These are phyloP conservation scores for Phylloscopus collybita DNA, from an alignment of 2,797 vertebrate genomes.

Conservation along the genomic window DNA sequence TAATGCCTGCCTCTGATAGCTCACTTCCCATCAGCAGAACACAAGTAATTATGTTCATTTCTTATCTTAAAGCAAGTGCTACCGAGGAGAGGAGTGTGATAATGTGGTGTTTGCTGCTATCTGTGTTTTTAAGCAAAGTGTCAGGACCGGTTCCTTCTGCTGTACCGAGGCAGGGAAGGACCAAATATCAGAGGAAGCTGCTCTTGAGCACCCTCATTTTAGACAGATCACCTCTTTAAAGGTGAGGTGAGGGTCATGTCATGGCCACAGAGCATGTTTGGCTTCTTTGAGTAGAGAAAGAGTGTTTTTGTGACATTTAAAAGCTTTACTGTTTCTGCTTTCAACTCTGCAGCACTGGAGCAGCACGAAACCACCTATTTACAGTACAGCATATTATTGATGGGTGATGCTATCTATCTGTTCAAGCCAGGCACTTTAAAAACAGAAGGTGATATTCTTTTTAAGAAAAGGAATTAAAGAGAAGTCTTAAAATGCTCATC, in stretches of 20 bases:
- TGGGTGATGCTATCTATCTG: background rate
- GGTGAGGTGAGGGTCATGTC: background rate
- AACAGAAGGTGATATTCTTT: background rate
- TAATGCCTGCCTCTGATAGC: background rate
- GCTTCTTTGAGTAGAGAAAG: background rate
- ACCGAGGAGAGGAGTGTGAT: background rate
- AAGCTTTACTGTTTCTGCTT: background rate
- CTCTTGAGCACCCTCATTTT: background rate
- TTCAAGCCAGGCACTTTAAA: background rate
- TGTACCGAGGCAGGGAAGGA: background rate
- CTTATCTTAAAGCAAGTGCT: background rate
- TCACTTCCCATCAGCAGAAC: conserved; percentile 32
- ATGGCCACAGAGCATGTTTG: background rate
- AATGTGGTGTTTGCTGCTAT: background rate
- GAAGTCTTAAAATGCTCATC: background rate
- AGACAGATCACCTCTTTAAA: background rate
- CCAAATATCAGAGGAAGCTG: background rate
- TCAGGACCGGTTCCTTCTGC: background rate
- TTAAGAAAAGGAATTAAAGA: background rate
- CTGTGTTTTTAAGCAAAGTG: background rate
- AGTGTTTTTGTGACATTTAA: background rate
- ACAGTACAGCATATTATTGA: background rate
- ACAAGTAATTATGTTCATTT: conserved; percentile 13
- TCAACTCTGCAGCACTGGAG: background rate
- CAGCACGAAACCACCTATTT: background rate